A percentile compares a stretch with the other conserved stretches of the same genome.
These are phyloP conservation scores for Probaryconus sp. DNA, from an alignment of 1,140 invertebrate species.

Conservation along the genomic window DNA sequence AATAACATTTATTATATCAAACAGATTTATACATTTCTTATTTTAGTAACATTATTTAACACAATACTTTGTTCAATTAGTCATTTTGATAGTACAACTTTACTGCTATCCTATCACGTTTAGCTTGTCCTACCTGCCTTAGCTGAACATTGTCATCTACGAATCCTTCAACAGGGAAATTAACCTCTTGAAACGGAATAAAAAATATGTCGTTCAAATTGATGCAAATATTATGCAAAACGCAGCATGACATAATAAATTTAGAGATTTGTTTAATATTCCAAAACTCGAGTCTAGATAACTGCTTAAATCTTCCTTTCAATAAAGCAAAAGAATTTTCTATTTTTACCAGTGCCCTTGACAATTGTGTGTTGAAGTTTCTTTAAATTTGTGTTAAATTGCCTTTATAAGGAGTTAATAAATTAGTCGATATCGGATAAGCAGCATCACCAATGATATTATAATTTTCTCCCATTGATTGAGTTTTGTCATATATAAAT, in stretches of 20 bases:
- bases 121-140: conserved; percentile 18
- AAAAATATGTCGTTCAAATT: conserved; percentile 29
- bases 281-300: conserved; percentile 60
- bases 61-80: too few relatives aligned
- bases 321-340: conserved; percentile 68
- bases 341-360: conserved; percentile 60
- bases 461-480: conserved; percentile 17
- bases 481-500: conserved; percentile 18
- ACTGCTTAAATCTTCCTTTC: conserved; percentile 67
- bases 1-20: too few relatives aligned
- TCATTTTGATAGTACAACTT: neutral
- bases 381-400: conserved; percentile 62
- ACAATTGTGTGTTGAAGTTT: conserved; percentile 63
- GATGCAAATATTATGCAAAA: conserved; percentile 70
- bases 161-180: conserved; percentile 8
- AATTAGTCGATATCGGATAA: conserved; percentile 63
- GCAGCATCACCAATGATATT: conserved; percentile 70
- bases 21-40: too few relatives aligned
- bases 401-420: conserved; percentile 67
- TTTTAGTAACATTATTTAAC: too few relatives aligned
- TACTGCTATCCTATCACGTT: conserved; percentile 14
- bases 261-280: conserved; percentile 57
- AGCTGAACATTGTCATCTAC: conserved; percentile 3
- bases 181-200: neutral
- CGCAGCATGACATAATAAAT: conserved; percentile 64